Base-by-base conservation (phyloP, 1,140 invertebrate species). In the Drosophila rufa region DNA sequence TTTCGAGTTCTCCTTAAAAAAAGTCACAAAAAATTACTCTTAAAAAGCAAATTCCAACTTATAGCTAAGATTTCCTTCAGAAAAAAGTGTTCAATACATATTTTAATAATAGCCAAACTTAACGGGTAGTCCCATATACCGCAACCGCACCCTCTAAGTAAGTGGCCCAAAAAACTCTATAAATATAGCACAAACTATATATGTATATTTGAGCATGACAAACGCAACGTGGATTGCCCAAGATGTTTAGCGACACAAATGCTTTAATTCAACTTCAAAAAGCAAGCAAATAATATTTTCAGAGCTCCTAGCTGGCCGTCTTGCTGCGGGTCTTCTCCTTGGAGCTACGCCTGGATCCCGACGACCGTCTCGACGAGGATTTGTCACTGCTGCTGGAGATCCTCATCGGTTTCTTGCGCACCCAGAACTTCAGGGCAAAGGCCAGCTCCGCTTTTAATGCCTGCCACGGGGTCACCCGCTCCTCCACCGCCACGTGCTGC, bases 401-500 rank as follows among this genome's bases (percentile, higher is more conserved):
- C 76, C 84, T 85, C 6, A 95, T 95, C 0, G 95, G 95, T 77
- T 96, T 96, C 33, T 94, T 95, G n/a, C 94, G 94, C 19, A 94
- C 94, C 93, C 94, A 95, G 68, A 96, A 94, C 79, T 95, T 95
- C 1, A 96, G 77, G 0, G 94, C 95, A 79, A 96, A 96, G 43
- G 92, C 93, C 0, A 96, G 67, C 80, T 96, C 95, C 3, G 94
- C 94, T 73, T 94, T 93, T 12, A 96, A 92, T 0, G 95, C 95
- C 85, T 96, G 94, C 70, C 93, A 93, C 3, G 94, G 94, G 0
- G 95, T 94, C 56, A 96, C 94, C 94, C 96, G 69, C 93, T 97
- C 95, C 73, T 95, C 95, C 4, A 97, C 95, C 2, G 97, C 96
- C 22, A 97, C 95, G 91, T 97, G 95, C 71, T 95, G 94, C 14